Base-by-base conservation (phyloP, 2,888 invertebrate genomes). In the Hybos culiciformis region DNA sequence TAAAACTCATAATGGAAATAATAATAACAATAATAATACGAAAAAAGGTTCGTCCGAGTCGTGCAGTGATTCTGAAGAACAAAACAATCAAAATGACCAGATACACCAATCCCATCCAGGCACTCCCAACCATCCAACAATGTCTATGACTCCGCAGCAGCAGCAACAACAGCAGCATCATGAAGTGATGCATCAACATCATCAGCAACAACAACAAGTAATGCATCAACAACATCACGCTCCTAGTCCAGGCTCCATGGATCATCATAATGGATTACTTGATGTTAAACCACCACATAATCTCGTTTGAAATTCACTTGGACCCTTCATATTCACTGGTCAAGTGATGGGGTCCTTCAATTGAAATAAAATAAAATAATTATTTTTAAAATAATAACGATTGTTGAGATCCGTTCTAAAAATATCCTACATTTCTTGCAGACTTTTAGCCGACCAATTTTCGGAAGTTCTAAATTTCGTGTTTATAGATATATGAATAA, bases 51-150 rank as follows among this genome's bases (percentile, higher is more conserved):
- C 80, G 62, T 86, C 85, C 48, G 88, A 88, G 62, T 87, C 86
- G 51, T 87, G 87, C 69, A 84, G 84, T 57, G 87, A 88, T 68
- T 85, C 85, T 46, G 88, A 87, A 68, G 87, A 88, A 71, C 82
- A 84, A 68, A 85, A 84, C 70, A 83, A 83, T 66, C 82, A 83
- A n/a, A n/a, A n/a, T n/a, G n/a, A n/a, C n/a, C n/a, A n/a, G n/a
- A 42, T 48, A 24, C 44, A 46, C 37, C 49, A 48, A 42, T 48
- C 42, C 56, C 66, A 65, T 55, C 63, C 66, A 45, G 62, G 63
- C 44, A 64, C 65, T 44, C 62, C 66, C 33, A 62, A 59, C 45
- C 66, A 66, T 57, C 62, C 60, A 56, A 63, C 61, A 46, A 55
- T 63, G 53, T 62, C 64, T 53, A 59, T 64, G 57, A 56, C 61